These are phyloP conservation scores for Pedionomus torquatus DNA, from an alignment of 2,113 vertebrate species.

Conservation along the genomic window DNA sequence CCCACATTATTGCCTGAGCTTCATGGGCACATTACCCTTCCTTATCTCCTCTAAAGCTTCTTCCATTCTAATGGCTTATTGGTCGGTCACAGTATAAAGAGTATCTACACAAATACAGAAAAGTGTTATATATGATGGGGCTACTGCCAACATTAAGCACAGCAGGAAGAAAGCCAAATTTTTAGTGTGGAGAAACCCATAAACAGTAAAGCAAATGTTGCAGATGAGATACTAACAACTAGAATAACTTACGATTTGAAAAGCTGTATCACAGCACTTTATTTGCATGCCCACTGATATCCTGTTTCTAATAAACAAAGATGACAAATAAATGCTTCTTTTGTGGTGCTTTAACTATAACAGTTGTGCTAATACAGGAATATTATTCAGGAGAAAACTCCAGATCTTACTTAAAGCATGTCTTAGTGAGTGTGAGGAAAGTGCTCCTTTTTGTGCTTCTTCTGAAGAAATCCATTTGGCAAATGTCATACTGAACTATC, in stretches of 20 bases:
- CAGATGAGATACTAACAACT: not conserved
- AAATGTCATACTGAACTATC: not conserved
- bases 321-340: not conserved
- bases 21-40: not conserved
- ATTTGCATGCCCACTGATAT: not conserved
- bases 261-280: not conserved
- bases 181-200: not conserved
- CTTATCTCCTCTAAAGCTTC: not conserved
- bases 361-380: not conserved
- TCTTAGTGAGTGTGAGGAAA: not conserved
- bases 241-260: not conserved
- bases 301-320: not conserved
- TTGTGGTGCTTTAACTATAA: not conserved
- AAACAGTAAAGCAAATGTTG: not conserved
- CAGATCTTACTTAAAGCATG: not conserved
- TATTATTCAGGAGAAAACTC: not conserved
- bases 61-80: not conserved
- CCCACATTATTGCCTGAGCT: not conserved
- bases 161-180: not conserved
- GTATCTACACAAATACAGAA: not conserved
- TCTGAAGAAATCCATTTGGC: not conserved
- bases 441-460: not conserved
- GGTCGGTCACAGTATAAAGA: not conserved
- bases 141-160: not conserved
- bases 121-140: too few relatives aligned